Base-by-base conservation (phyloP, 1,140 invertebrate genomes). In the Galleria mellonella region DNA sequence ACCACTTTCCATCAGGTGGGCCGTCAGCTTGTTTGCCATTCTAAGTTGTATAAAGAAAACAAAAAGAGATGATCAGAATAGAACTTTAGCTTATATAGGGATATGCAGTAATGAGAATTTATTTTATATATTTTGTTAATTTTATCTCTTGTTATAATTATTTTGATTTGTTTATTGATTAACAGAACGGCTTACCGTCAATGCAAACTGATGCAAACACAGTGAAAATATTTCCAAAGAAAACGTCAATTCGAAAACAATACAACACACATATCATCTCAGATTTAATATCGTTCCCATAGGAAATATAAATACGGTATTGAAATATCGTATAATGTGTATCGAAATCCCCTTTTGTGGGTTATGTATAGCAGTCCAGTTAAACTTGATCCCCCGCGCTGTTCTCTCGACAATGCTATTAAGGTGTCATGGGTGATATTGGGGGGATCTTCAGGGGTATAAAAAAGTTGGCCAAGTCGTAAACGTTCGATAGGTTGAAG, bases 281-380 rank as follows among this genome's bases (percentile, higher is more conserved):
- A 61, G 59, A 71, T 66, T 71, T 63, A 64, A 44, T 52, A 59
- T 45, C 39, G 43, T 54, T 67, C 71, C 71, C 72, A 42, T 41
- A 65, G 74, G 74, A 72, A 77, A 78, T 78, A 75, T 82, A 78
- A 82, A 82, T 76, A 82, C 66, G 32, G 62, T 70, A 78, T 82
- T 82, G 77, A 82, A 82, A 82, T 76, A 78, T 74, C 71, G 65
- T 57, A 72, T 77, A 79, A 79, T 82, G 67, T 63, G 54, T 72
- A 79, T 75, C 65, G 74, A 61, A 74, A 73, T 75, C 64, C 62
- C 45, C 43, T 57, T 55, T 50, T 49, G 45, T 45, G 33, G 51
- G 62, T 62, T 60, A 66, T 62, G 57, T 63, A 45, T 48, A 68
- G 55, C 40, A 32, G 55, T 33, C 74, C 68, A 70, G 29, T 47